Conservation (phyloP, 2,888 invertebrate genomes). For the Mamestra brassicae region DNA sequence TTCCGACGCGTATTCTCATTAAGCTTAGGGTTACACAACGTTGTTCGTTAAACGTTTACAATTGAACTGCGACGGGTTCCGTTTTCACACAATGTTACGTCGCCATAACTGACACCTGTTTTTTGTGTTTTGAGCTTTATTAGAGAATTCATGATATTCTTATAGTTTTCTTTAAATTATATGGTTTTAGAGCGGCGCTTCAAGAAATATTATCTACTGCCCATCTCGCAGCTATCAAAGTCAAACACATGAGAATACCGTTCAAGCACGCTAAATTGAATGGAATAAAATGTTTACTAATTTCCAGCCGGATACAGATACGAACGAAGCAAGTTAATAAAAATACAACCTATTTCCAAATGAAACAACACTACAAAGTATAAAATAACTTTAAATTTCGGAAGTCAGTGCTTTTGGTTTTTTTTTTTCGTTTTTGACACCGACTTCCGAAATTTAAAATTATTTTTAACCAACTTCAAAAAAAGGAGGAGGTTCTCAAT, state of each 20-base stretch:
- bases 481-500: too few species aligned
- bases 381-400: too few species aligned
- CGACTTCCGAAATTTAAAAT: too few species aligned
- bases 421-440: too few species aligned
- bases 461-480: too few species aligned
- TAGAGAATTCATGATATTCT: constrained; percentile 3
- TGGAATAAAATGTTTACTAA: too few species aligned
- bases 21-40: constrained; percentile 57
- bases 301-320: too few species aligned
- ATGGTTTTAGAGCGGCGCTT: not conserved
- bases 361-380: too few species aligned
- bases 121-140: constrained; percentile 13
- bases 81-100: constrained; percentile 59
- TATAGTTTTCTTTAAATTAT: not conserved
- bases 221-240: not conserved
- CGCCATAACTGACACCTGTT: not conserved
- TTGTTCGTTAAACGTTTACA: constrained; percentile 54
- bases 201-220: not conserved
- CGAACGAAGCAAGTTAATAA: too few species aligned
- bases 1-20: constrained; percentile 62
- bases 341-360: too few species aligned
- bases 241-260: not conserved
- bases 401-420: too few species aligned
- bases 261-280: not conserved
- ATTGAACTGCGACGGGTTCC: constrained; percentile 53